These are phyloP conservation scores for Crotalus helleri DNA, from an alignment of 2,113 vertebrate genomes.

Conservation along the genomic window DNA sequence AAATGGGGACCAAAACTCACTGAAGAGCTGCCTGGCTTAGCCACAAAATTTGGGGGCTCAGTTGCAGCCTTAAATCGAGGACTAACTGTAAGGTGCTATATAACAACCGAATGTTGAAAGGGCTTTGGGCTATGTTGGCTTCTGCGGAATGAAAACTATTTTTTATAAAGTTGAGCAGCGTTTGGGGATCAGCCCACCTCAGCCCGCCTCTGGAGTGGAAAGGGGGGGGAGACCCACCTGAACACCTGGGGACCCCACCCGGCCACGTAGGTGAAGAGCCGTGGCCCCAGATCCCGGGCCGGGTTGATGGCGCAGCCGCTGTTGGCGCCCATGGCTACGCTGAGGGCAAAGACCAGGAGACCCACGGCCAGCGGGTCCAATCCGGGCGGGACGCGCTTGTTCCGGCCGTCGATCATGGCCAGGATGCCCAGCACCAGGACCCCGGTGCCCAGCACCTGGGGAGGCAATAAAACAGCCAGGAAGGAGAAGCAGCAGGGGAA, in stretches of 20 bases:
- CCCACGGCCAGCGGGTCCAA: constrained; percentile 74
- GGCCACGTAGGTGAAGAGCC: constrained; percentile 80
- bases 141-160: too few relatives aligned
- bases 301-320: constrained; percentile 85
- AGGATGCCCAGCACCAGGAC: constrained; percentile 74
- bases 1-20: too few relatives aligned
- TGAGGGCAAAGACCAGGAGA: constrained; percentile 72
- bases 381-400: constrained; percentile 69
- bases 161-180: too few relatives aligned
- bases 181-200: too few relatives aligned
- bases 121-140: too few relatives aligned
- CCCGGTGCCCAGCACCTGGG: constrained; percentile 75
- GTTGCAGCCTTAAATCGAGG: too few relatives aligned
- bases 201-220: neutral
- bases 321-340: constrained; percentile 76
- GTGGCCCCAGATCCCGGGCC: constrained; percentile 80
- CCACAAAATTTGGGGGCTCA: too few relatives aligned
- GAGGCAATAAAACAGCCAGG: neutral
- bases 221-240: constrained; percentile 56
- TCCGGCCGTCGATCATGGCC: constrained; percentile 70
- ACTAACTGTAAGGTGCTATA: too few relatives aligned
- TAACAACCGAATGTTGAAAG: too few relatives aligned
- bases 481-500: neutral
- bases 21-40: too few relatives aligned
- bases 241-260: constrained; percentile 85